Evolutionary conservation across 2,113 vertebrate species (phyloP).

Genomic region (Austrofundulus limnaeus): DNA sequence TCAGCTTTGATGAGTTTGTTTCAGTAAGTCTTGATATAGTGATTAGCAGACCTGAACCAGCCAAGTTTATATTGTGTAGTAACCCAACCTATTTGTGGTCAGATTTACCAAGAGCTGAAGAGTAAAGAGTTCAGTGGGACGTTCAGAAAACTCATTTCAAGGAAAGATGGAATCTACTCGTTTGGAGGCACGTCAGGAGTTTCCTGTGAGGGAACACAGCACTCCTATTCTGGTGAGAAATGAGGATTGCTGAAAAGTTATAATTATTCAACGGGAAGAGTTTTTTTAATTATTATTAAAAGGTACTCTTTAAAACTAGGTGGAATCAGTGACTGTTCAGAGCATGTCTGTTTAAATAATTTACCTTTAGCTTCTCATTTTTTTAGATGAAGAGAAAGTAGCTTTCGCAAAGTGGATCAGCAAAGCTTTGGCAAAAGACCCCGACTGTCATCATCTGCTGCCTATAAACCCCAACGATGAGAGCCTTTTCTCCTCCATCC

Average conservation of each 20-base stretch:
- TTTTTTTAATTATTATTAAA: no score
- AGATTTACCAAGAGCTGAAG: slow-evolving; percentile 95
- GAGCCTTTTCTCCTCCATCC: slow-evolving; percentile 91
- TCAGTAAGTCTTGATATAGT: slow-evolving; percentile 78
- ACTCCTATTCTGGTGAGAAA: slow-evolving; percentile 91
- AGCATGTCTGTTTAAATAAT: not conserved
- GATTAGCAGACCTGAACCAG: rapidly evolving
- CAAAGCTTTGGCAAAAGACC: slow-evolving; percentile 90
- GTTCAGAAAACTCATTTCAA: slow-evolving; percentile 89
- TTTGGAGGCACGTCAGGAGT: slow-evolving; percentile 90
- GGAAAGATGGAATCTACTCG: slow-evolving; percentile 89
- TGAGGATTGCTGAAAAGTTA: no score
- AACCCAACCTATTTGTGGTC: slow-evolving; percentile 10
- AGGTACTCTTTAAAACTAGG: no score
- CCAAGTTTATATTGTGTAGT: rapidly evolving
- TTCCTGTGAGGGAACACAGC: slow-evolving; percentile 95
- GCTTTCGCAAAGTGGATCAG: slow-evolving; percentile 99
- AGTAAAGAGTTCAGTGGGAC: slow-evolving; percentile 92
- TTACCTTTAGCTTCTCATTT: not conserved
- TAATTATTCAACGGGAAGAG: no score
- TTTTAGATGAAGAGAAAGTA: slow-evolving; percentile 95
- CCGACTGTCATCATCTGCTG: slow-evolving; percentile 89
- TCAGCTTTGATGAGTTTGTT: slow-evolving; percentile 97
- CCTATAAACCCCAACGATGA: slow-evolving; percentile 88
- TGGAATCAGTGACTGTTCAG: not conserved